Base-by-base conservation (phyloP, 2,888 invertebrate genomes). In the Pseudanteris insignis region DNA sequence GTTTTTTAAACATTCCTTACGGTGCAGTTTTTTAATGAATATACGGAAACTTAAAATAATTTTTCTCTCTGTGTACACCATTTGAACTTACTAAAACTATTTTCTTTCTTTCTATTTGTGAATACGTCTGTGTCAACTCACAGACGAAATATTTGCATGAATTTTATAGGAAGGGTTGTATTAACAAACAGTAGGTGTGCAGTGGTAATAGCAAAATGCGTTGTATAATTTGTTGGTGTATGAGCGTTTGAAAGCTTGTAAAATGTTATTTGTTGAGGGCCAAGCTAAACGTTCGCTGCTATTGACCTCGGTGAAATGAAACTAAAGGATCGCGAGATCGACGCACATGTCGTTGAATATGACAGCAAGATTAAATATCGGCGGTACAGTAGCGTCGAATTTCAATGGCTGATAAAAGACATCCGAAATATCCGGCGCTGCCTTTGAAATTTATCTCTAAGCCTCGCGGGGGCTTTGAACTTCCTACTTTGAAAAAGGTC, bases 351-450 rank as follows among this genome's bases (percentile, higher is more conserved):
- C 34, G 54, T 43, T 47, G 63, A 58, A 63, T 63, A 36, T 63
- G 25, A 38, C 50, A 11, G 8, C 40, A 33, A 54, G 63, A 63
- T 63, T 63, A 63, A 54, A 53, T 43, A 43, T 48, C 63, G 46
- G 28, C 57, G 51, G 34, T n/a, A 62, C 38, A 47, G 34, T 37
- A 30, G 57, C 48, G 44, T 63, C 21, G 26, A 26, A 38, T 62
- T 62, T 57, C 57, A 62, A 62, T 53, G 57, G 47, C 51, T 53
- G 62, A 62, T 62, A 57, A 57, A 62, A 53, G 62, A 46, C 41
- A 62, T 33, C 40, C 41, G 18, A 57, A 51, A 46, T 46, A 51
- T 62, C 50, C 46, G 40, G 44, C 55, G 51, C 51, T 46, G 50
- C 51, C 51, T 57, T 62, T 62, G 62, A 62, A n/a, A 62, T 43